Evolutionary conservation across 2,797 vertebrate genomes (phyloP).

Genomic region (Chaenodraco wilsoni): DNA sequence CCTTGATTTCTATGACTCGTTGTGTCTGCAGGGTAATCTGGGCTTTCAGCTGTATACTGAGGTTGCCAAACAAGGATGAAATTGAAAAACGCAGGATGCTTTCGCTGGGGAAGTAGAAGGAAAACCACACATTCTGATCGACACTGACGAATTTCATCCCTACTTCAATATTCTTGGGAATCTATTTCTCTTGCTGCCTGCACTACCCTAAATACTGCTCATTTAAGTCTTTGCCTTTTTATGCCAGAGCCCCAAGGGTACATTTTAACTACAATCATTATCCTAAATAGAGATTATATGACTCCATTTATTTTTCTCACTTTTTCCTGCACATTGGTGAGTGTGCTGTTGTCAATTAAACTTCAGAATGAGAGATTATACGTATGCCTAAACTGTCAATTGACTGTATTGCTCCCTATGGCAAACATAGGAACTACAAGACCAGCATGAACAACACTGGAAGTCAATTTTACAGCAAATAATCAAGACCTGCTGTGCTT

Average conservation of each 20-base stretch:
- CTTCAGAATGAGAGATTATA: conserved; percentile 18
- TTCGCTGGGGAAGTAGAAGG: no score
- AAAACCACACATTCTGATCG: no score
- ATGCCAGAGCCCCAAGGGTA: conserved; percentile 40
- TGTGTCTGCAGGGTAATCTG: no score
- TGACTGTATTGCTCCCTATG: not conserved
- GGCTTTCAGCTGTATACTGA: no score
- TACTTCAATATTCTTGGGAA: conserved; percentile 10
- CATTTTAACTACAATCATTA: conserved; percentile 52
- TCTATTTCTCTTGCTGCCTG: conserved; percentile 36
- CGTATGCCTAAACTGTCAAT: conserved; percentile 6
- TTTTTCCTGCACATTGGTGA: conserved; percentile 13
- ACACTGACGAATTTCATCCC: conserved; percentile 19
- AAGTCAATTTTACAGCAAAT: not conserved
- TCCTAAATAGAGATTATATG: conserved; percentile 41
- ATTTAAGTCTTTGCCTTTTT: conserved; percentile 62
- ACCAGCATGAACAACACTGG: not conserved
- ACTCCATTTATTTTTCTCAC: conserved; percentile 37
- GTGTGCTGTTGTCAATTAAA: not conserved
- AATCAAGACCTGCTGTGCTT: not conserved
- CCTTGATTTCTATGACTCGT: no score
- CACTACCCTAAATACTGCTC: conserved; percentile 41
- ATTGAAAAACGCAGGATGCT: no score
- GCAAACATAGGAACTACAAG: not conserved
- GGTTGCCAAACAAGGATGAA: no score